Evolutionary conservation across 2,113 vertebrate species (phyloP), one percentile per base, ranked within the genome.

Genomic region (Chaenogobius annularis): DNA sequence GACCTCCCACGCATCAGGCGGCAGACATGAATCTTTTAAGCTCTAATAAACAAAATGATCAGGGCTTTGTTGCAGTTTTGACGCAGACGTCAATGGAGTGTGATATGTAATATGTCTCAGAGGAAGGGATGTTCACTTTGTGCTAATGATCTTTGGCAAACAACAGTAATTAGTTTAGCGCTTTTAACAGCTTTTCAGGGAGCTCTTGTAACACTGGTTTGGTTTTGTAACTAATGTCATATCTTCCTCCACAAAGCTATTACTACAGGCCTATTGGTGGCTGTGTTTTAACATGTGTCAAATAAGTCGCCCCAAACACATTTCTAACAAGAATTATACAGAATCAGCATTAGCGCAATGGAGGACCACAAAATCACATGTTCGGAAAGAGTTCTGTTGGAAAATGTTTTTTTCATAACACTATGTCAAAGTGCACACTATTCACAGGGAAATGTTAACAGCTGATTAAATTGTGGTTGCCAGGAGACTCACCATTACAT

Each of bases 81-180:
- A 20, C 78, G 10, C 44, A 47, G 66, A 70, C 72, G 70, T 80
- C 55, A 22, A 58, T 83, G 66, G 50, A 17, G 59, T 72, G 47
- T 70, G 64, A 70, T 80, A 64, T 74, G 62, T 72, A 67, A 75
- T 74, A 64, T 77, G 68, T 86, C 72, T 79, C 62, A 19, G 67
- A 52, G 79, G 70, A 80, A 78, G 73, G 69, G 48, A 54, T 64
- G 43, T 11, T 23, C 35, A 66, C 71, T 75, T 48, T 56, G 35
- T 26, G 66, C 50, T 80, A 83, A 84, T 85, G 80, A 80, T 82
- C 68, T 19, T 31, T 50, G 61, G 71, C 23, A 64, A 73, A 82
- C 66, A 72, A 54, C 63, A 48, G 59, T 87, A 82, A 89, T 88
- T 87, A n/a, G 31, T 72, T 74, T 83, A n/a, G 62, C 48, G 79